These are phyloP conservation scores for Cheilosia soror DNA, from an alignment of 2,888 invertebrate species.

Conservation along the genomic window DNA sequence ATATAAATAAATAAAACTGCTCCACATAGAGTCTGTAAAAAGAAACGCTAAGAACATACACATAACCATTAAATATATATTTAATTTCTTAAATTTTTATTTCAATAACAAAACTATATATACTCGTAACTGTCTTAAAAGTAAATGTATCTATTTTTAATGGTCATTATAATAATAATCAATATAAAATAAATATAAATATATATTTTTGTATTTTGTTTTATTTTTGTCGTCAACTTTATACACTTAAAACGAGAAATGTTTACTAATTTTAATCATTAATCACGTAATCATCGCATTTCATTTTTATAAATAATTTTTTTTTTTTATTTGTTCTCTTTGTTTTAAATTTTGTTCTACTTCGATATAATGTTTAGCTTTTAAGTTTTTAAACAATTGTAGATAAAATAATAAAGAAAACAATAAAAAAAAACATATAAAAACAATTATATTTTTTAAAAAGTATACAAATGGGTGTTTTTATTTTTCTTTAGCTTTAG, in stretches of 20 bases:
- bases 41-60: slow-evolving; percentile 9
- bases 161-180: slow-evolving; percentile 38
- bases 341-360: slow-evolving; percentile 36
- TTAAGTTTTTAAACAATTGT: slow-evolving; percentile 64
- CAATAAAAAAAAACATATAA: slow-evolving; percentile 39
- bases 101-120: slow-evolving; percentile 1
- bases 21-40: slow-evolving; percentile 34
- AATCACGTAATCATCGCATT: slow-evolving; percentile 59
- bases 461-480: slow-evolving; percentile 60
- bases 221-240: slow-evolving; percentile 28
- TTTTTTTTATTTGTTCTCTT: slow-evolving; percentile 25
- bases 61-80: slow-evolving; percentile 31
- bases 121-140: slow-evolving; percentile 20
- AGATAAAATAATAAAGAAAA: slow-evolving; percentile 63
- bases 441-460: slow-evolving; percentile 72
- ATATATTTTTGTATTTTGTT: slow-evolving; percentile 61
- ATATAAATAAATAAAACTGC: slow-evolving; percentile 30
- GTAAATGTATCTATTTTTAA: slow-evolving; percentile 33
- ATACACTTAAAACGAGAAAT: slow-evolving; percentile 11
- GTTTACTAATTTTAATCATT: slow-evolving; percentile 45
- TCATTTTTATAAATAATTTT: slow-evolving; percentile 39
- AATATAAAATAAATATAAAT: slow-evolving; percentile 37
- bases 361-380: slow-evolving; percentile 61
- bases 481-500: slow-evolving; percentile 11
- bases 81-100: slow-evolving; percentile 3